Percentiles rank a stretch among this genome's conserved stretches.
Evolutionary conservation across 2,797 vertebrate genomes (phyloP).

Genomic region (Setipinna tenuifilis): DNA sequence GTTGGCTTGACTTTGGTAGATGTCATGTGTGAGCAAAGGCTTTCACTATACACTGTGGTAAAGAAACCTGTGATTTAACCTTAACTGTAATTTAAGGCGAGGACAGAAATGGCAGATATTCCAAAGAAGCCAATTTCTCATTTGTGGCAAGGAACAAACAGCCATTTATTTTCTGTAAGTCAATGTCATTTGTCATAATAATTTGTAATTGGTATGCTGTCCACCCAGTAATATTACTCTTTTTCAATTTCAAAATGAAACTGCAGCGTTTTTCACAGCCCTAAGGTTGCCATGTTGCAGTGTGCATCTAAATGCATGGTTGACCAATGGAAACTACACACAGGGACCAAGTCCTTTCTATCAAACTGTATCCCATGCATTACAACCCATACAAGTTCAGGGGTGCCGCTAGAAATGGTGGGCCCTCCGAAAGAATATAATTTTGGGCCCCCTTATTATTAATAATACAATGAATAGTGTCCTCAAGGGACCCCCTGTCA

Average conservation of each 20-base stretch:
- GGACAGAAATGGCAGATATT: conserved; percentile 44
- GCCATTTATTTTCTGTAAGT: conserved; percentile 11
- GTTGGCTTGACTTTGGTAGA: background rate
- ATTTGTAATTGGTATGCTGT: conserved; percentile 4
- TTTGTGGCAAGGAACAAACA: background rate
- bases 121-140: conserved; percentile 25
- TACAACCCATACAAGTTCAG: background rate
- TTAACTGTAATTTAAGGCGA: conserved; percentile 21
- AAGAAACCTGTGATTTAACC: conserved; percentile 44
- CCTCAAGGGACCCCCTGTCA: no score
- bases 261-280: background rate
- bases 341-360: background rate
- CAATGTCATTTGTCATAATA: conserved; percentile 21
- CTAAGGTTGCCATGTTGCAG: background rate
- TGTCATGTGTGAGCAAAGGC: conserved; percentile 33
- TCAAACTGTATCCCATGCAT: background rate
- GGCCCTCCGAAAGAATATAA: no score
- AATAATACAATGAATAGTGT: no score
- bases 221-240: background rate
- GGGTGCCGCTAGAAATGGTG: no score
- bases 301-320: background rate
- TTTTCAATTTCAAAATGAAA: conserved; percentile 7
- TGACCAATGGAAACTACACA: background rate
- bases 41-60: conserved; percentile 38
- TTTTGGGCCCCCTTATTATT: no score